Evolutionary conservation across 2,113 vertebrate genomes (phyloP), one percentile per base, ranked within the genome.

Genomic region (Calyptommatus sinebrachiatus): DNA sequence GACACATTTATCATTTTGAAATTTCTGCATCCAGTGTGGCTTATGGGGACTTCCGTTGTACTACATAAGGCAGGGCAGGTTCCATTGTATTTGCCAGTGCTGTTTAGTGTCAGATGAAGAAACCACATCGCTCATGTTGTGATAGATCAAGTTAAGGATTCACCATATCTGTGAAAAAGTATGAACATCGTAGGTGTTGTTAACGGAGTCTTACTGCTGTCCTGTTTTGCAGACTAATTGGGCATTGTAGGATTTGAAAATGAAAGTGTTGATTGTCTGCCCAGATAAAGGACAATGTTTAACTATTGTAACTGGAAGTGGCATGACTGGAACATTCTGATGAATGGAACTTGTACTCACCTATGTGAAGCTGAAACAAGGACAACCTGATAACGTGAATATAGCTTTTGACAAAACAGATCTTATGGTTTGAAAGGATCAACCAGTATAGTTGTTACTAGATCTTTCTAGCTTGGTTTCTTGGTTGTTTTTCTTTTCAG

Each of bases 1-100:
- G 70, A 71, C 78, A 72, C 5, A 29, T 48, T 29, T 48, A 48
- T 60, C 10, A 66, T 35, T 70, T 81, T 31, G n/a, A 74, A 76
- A 69, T 62, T 75, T 63, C 50, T 60, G 12, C 71, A 18, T 80
- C 62, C 46, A 29, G 28, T 71, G 77, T 14, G 61, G 21, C 26
- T 8, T 70, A 62, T 26, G 20, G 50, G 41, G 35, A 2, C 12
- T 46, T 69, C 28, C 31, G 21, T 61, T 41, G 41, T 46, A 60
- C 46, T 26, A 8, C 35, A 24, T 67, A 18, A 41, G 60, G 61
- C 31, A 57, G 41, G 63, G 7, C 63, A 60, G 14, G 31, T 35
- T 29, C 4, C 31, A 26, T 26, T 61, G 28, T 68, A 45, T 68
- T 61, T 74, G 31, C 45, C 26, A 65, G 9, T 66, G 62, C 46